Base-by-base conservation (phyloP, 2,888 invertebrate genomes). In the Steinernema hermaphroditum region DNA sequence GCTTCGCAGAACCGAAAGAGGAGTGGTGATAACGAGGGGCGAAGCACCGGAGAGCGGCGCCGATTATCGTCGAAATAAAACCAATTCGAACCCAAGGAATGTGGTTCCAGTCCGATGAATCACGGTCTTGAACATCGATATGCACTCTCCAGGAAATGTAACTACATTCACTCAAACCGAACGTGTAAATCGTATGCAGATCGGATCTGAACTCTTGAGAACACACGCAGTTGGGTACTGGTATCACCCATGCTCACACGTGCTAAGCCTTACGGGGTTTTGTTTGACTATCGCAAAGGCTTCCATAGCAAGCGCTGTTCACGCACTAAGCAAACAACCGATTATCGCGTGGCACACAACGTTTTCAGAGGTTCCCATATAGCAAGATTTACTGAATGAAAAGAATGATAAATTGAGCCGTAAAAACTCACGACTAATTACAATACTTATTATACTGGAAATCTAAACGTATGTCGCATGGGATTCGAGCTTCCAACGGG, bases 51-150 rank as follows among this genome's bases (percentile, higher is more conserved):
- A n/a, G 9, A 19, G 54, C 27, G 54, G 27, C 54, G 54, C 54
- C 54, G 54, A 54, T 54, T 54, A 54, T 54, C 54, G 22, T 24
- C 54, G 54, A 54, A 54, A 24, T 54, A 54, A 24, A 54, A 54
- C 27, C 24, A 22, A 46, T n/a, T 19, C 27, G 54, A 54, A 27
- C 27, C 8, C 54, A 8, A 27, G 54, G 24, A 24, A 9, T 9
- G 27, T 22, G n/a, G 54, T 9, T 54, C 54, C 27, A 27, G 27
- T 8, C 22, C n/a, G 2, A 22, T 24, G 54, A 54, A 24, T 54
- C 54, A 54, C 19, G 9, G 6, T 4, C 37, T 12, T 12, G 12
- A 37, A 12, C 37, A 37, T 37, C 37, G 37, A 37, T 37, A 37
- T 37, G 12, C n/a, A n/a, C n/a, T n/a, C n/a, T n/a, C n/a, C n/a